Evolutionary conservation across 2,113 vertebrate genomes (phyloP), one percentile per base, ranked within the genome.

Genomic region (Aegypius monachus): DNA sequence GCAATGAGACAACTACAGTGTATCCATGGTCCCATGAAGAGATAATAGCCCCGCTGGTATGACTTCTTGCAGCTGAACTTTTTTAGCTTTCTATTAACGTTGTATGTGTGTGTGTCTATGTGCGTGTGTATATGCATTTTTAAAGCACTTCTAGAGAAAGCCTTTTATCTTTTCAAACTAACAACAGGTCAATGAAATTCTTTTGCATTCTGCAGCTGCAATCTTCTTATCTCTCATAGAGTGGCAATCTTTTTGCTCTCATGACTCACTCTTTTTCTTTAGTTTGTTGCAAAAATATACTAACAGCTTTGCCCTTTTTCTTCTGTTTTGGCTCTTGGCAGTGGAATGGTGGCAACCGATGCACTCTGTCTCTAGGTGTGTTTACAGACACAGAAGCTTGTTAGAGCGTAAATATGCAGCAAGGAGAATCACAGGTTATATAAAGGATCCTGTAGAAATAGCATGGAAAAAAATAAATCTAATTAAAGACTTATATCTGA

Each of bases 401-500:
- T 86, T 91, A 48, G 56, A 91, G 40, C 67, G 43, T 86, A 96
- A 93, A 90, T 87, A 81, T 59, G 55, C 61, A 17, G 4, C 72
- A 61, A 88, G 71, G 50, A 77, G 58, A 94, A 89, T 70, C 81
- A 66, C 4, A n/a, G 63, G 59, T 93, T 90, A 86, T 68, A 83
- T 67, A 79, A 82, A 80, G 40, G 52, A 36, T 91, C 68, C 56
- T 7, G 47, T 72, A 87, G 88, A 90, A 85, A 86, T 82, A 74
- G 26, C 38, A 50, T 36, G 52, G 59, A 21, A 79, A 81, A 85
- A 97, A 86, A 91, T 63, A 59, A 96, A 94, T 70, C 73, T 78
- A 95, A 95, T 94, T 93, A 91, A 96, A 88, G 80, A 62, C 70
- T n/a, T 85, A 21, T 71, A 93, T 80, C 74, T 93, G 81, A 91